Conservation (phyloP, 2,888 invertebrate species). For the Marronus borbonicus region DNA sequence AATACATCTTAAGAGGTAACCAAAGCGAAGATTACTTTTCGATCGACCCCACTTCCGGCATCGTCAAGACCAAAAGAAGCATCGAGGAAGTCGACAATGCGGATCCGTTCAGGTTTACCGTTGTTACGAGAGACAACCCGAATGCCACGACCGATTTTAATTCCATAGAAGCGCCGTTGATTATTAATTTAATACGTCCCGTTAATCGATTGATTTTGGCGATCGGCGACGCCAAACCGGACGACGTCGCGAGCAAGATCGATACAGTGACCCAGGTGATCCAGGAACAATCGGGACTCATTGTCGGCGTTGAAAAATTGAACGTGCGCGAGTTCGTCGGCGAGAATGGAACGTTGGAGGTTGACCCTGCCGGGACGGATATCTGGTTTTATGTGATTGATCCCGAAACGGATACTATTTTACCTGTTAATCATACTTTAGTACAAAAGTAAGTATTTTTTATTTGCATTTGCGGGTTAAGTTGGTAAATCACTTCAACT, state of each 20-base stretch:
- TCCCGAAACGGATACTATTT: conserved; percentile 82
- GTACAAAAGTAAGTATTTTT: conserved; percentile 76
- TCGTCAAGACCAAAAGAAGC: conserved; percentile 82
- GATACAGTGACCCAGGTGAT: conserved; percentile 76
- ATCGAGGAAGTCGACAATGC: conserved; percentile 79
- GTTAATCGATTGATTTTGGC: conserved; percentile 74
- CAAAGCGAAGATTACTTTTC: conserved; percentile 77
- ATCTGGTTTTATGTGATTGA: conserved; percentile 91
- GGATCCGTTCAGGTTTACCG: conserved; percentile 83
- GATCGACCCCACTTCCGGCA: conserved; percentile 83
- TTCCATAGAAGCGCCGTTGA: conserved; percentile 76
- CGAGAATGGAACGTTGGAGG: conserved; percentile 83
- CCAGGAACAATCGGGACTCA: conserved; percentile 81
- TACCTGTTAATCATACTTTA: conserved; percentile 80
- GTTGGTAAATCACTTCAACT: neutral
- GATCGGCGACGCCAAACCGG: conserved; percentile 77
- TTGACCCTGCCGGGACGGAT: conserved; percentile 83
- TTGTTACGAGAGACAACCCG: conserved; percentile 84
- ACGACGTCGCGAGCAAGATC: conserved; percentile 75
- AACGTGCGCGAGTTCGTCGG: conserved; percentile 82
- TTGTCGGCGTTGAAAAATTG: conserved; percentile 88
- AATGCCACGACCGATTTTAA: conserved; percentile 76
- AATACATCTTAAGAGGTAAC: conserved; percentile 74
- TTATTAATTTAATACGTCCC: conserved; percentile 86
- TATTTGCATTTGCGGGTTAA: neutral